Evolutionary conservation across 2,888 invertebrate species (phyloP), one percentile per base, ranked within the genome.

Genomic region (Keiferia lycopersicella): DNA sequence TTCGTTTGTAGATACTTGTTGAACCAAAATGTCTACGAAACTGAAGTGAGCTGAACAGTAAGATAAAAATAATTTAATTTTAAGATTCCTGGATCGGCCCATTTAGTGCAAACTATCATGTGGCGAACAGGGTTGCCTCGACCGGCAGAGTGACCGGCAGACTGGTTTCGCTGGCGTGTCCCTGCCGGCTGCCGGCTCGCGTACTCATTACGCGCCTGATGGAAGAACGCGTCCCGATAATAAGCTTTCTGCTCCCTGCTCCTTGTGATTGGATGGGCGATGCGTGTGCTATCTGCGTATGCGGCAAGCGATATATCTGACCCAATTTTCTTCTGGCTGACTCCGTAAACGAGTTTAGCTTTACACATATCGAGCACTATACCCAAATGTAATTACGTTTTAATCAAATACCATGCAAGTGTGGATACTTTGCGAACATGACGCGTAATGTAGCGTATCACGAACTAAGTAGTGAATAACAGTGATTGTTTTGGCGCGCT

Each of bases 401-500:
- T 75, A 73, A 76, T 73, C 68, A 68, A 69, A 65, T 68, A 70
- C 71, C 70, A 8, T 34, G 34, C 34, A 34, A 34, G 10, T 34
- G 34, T 34, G 64, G 59, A 51, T n/a, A 26, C 60, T 58, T 58
- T 18, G 51, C 51, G 63, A 66, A 63, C 61, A 65, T 56, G 62
- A 53, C 65, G 58, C 61, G 64, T 65, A 67, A 65, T 67, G 64
- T 67, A 69, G 66, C 66, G 62, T 64, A 53, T 65, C 64, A 68
- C 67, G 68, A 77, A 79, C 76, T 88, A 87, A 86, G 82, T 87
- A 86, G 84, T 86, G 87, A 86, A 87, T 88, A 88, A 87, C 86
- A 84, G 85, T 88, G 88, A 89, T 89, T 90, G 88, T 88, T 86
- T 91, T 91, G 91, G 90, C 90, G 79, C 78, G 71, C 80, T 76